A percentile compares a stretch with the other conserved stretches of the same genome.
These are phyloP conservation scores for Uloborus diversus DNA, from an alignment of 1,140 invertebrate species.

Conservation along the genomic window DNA sequence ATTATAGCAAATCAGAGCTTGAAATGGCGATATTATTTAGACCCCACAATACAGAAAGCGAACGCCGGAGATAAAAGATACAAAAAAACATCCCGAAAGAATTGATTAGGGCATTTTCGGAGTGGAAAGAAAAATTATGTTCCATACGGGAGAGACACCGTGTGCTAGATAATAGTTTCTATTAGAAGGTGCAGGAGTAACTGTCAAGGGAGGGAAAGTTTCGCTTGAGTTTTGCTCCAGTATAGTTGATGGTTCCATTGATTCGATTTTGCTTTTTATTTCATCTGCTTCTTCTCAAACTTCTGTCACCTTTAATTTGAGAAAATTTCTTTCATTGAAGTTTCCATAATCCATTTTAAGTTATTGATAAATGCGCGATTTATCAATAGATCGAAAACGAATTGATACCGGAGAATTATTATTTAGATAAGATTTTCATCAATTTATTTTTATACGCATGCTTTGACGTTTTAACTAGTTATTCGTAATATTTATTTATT, in stretches of 20 bases:
- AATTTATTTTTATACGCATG: too few relatives aligned
- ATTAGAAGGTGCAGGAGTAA: slow-evolving; percentile 29
- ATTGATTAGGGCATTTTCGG: slow-evolving; percentile 37
- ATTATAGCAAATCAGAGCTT: slow-evolving; percentile 14
- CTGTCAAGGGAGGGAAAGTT: not conserved
- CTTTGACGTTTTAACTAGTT: too few relatives aligned
- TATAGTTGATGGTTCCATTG: slow-evolving; percentile 23
- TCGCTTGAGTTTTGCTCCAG: not conserved
- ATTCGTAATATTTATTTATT: too few relatives aligned
- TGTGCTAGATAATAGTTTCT: slow-evolving; percentile 37
- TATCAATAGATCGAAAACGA: too few relatives aligned
- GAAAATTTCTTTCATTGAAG: too few relatives aligned
- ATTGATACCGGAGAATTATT: too few relatives aligned
- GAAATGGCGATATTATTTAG: slow-evolving; percentile 26
- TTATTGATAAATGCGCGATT: too few relatives aligned
- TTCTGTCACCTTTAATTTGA: slow-evolving; percentile 5
- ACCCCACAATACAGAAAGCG: not conserved
- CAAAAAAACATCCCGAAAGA: slow-evolving; percentile 11
- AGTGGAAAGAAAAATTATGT: slow-evolving; percentile 38
- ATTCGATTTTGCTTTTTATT: slow-evolving; percentile 1
- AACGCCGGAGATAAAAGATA: slow-evolving; percentile 9
- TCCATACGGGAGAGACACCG: slow-evolving; percentile 5
- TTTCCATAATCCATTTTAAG: too few relatives aligned
- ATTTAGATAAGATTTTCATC: too few relatives aligned
- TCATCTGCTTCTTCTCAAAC: not conserved